These are phyloP conservation scores for Plebejus argus DNA, from an alignment of 2,888 invertebrate genomes.

Conservation along the genomic window DNA sequence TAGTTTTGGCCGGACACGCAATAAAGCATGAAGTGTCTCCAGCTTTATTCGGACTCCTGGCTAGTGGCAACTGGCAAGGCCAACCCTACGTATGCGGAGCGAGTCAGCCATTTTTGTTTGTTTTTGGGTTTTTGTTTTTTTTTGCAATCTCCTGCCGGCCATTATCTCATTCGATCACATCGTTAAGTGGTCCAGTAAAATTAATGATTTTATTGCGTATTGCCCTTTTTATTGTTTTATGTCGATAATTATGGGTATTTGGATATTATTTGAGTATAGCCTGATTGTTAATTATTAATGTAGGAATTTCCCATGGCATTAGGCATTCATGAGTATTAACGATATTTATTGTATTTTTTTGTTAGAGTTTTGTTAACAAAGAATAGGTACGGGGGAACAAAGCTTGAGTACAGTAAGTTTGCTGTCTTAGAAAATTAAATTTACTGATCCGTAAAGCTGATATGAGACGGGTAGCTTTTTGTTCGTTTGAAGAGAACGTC, in stretches of 20 bases:
- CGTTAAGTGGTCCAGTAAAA: slow-evolving; percentile 72
- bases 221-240: slow-evolving; percentile 41
- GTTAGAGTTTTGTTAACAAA: no score
- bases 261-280: slow-evolving; percentile 27
- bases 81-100: slow-evolving; percentile 44
- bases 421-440: neutral
- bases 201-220: slow-evolving; percentile 59
- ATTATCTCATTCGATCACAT: slow-evolving; percentile 75
- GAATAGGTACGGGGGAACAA: neutral
- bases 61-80: no score
- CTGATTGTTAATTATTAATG: neutral
- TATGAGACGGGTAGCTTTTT: no score
- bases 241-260: slow-evolving; percentile 24
- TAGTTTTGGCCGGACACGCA: no score
- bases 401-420: neutral
- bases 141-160: slow-evolving; percentile 66
- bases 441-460: neutral
- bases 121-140: slow-evolving; percentile 77
- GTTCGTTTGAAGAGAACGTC: no score
- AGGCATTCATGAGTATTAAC: neutral
- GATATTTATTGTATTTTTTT: neutral
- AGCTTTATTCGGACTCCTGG: no score
- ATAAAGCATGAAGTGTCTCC: no score
- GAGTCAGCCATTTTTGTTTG: slow-evolving; percentile 74
- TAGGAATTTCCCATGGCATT: neutral